Evolutionary conservation across 2,888 invertebrate genomes (phyloP), one percentile per base, ranked within the genome.

Genomic region (Agonopterix heracliana): DNA sequence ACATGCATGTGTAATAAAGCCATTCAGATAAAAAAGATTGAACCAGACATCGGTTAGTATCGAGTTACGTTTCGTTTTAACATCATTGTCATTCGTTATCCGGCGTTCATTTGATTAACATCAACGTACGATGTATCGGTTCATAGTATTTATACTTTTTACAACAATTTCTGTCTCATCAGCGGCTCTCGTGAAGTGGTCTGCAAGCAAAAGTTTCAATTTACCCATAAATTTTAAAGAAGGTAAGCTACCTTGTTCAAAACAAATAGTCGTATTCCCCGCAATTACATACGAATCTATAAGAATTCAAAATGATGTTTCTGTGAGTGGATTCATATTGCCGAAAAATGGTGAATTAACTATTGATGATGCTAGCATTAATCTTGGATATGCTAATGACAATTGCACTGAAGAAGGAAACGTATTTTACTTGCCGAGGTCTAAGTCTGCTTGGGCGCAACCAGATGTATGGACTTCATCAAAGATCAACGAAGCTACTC

Each of bases 401-500:
- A 60, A 52, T 1, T 75, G 75, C 47, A 64, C 63, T 2, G 57
- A 60, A 41, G 66, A 71, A 44, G 71, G 72, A 0, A 74, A 77
- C 41, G 61, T 72, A 1, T 74, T 77, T 54, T 85, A 78, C 48
- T 53, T 74, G 36, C 79, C 81, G 36, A 78, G 72, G 45, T 62
- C 73, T 0, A 56, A 61, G 2, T 71, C 74, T 2, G 63, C 73
- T 1, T 88, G 89, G 89, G 60, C 62, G 1, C 73, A 85, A 60
- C 77, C 85, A 0, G 77, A 78, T 43, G 83, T 78, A 10, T 90
- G 90, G 90, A 72, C 66, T 11, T 82, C 81, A 0, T 54, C 74
- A 1, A 74, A 63, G 43, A 81, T 82, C 45, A 89, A 81, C 51
- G 72, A 78, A 52, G 90, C 90, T 1, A 81, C 89, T 4, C 90